A percentile compares a stretch with the other conserved stretches of the same genome.
Conservation (phyloP, 2,888 invertebrate species). For the Thecophora atra region DNA sequence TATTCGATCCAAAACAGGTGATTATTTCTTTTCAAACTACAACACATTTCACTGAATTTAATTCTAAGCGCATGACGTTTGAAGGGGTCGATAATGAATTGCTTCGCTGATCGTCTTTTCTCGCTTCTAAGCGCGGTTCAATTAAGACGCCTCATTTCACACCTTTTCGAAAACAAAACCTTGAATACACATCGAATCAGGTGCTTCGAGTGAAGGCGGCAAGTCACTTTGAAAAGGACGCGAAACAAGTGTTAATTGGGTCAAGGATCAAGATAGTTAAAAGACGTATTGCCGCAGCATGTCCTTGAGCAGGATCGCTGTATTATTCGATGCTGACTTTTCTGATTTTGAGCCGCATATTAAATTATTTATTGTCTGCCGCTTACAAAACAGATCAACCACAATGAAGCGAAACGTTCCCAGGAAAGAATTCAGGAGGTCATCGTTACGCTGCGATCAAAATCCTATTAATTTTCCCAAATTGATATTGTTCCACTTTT, state of each 20-base stretch:
- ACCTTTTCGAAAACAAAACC: slow-evolving; percentile 52
- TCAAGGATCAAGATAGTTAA: slow-evolving; percentile 31
- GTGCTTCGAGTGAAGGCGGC: slow-evolving; percentile 7
- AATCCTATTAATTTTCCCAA: slow-evolving; percentile 51
- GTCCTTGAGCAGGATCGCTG: slow-evolving; percentile 22
- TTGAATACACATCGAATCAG: slow-evolving; percentile 27
- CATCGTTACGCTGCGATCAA: slow-evolving; percentile 52
- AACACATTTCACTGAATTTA: no score
- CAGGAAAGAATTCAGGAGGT: background rate
- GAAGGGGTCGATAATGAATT: background rate
- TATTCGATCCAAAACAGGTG: no score
- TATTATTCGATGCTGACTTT: background rate
- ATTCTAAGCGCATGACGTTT: background rate
- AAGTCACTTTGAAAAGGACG: slow-evolving; percentile 24
- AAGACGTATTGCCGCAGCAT: slow-evolving; percentile 36
- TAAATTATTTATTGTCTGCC: slow-evolving; percentile 15
- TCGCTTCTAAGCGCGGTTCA: slow-evolving; percentile 22
- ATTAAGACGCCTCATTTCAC: slow-evolving; percentile 64
- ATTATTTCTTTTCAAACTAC: no score
- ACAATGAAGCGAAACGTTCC: slow-evolving; percentile 14
- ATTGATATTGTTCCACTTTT: slow-evolving; percentile 27
- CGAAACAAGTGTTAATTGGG: slow-evolving; percentile 38
- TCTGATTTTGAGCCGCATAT: background rate
- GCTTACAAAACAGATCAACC: background rate
- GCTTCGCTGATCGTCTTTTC: no score